Evolutionary conservation across 1,140 invertebrate species (phyloP).

Genomic region (Himalopsyche phryganea): DNA sequence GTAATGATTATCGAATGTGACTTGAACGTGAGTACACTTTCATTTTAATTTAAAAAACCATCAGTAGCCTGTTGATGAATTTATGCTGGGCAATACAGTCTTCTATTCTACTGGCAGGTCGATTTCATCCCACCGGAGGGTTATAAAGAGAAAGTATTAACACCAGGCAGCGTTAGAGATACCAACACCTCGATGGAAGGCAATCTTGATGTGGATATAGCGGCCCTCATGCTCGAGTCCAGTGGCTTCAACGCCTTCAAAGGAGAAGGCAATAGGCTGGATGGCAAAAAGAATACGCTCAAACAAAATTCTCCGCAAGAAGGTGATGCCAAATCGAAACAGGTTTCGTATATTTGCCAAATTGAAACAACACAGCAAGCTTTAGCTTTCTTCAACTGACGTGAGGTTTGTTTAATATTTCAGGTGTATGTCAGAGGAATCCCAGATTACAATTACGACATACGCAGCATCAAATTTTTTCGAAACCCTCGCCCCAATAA

Average conservation of each 20-base stretch:
- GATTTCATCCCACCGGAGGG: slow-evolving; percentile 95
- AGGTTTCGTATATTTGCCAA: no score
- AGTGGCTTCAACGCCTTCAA: slow-evolving; percentile 76
- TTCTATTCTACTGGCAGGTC: slow-evolving; percentile 64
- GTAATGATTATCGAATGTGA: slow-evolving; percentile 99
- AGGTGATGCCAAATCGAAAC: slow-evolving; percentile 47
- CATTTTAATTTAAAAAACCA: no score
- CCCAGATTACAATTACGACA: slow-evolving; percentile 88
- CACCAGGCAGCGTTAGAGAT: slow-evolving; percentile 29
- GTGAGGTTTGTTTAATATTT: no score
- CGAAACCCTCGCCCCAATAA: slow-evolving; percentile 60
- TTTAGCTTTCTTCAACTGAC: no score
- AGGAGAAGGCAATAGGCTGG: slow-evolving; percentile 75
- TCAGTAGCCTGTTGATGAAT: no score
- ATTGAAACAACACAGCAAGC: no score
- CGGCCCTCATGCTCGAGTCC: slow-evolving; percentile 66
- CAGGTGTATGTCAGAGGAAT: slow-evolving; percentile 75
- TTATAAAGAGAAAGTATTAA: slow-evolving; percentile 79
- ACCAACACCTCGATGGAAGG: slow-evolving; percentile 46
- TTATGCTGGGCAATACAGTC: no score
- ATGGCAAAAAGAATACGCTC: slow-evolving; percentile 73
- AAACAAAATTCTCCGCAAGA: slow-evolving; percentile 56
- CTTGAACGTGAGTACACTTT: slow-evolving; percentile 98
- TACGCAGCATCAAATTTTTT: slow-evolving; percentile 81
- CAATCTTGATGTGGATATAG: slow-evolving; percentile 65